These are phyloP conservation scores for Pristionchus entomophagus DNA, from an alignment of 2,888 invertebrate species.

Conservation along the genomic window DNA sequence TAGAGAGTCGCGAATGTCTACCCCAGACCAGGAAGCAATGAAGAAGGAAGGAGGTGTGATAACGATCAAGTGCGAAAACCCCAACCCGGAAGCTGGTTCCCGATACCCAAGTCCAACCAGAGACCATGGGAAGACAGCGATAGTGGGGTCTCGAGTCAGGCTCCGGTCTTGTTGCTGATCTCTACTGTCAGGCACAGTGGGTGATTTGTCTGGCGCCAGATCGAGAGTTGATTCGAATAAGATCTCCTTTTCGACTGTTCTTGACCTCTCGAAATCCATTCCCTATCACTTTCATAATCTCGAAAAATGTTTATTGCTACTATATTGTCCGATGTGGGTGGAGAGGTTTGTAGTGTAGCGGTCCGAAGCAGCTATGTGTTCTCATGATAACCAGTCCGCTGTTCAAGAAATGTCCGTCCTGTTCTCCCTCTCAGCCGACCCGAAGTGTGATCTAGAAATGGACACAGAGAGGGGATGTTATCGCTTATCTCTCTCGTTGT, in stretches of 20 bases:
- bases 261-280: background rate
- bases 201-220: background rate
- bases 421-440: background rate
- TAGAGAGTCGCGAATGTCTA: background rate
- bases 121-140: background rate
- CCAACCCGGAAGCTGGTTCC: constrained; percentile 12
- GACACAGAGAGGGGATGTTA: constrained; percentile 1
- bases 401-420: background rate
- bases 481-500: constrained; percentile 8
- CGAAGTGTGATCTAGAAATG: constrained; percentile 28
- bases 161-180: too few relatives aligned
- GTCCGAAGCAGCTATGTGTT: background rate
- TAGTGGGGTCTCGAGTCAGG: background rate
- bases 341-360: background rate
- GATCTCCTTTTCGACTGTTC: background rate
- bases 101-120: background rate
- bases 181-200: background rate
- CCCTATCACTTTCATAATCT: constrained; percentile 12
- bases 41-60: constrained; percentile 1
- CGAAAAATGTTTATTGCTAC: background rate
- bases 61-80: background rate
- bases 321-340: background rate
- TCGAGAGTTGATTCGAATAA: background rate
- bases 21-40: constrained; percentile 4
- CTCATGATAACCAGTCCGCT: background rate